Conservation (phyloP, 2,113 vertebrate species). For the Thamnophis sirtalis region DNA sequence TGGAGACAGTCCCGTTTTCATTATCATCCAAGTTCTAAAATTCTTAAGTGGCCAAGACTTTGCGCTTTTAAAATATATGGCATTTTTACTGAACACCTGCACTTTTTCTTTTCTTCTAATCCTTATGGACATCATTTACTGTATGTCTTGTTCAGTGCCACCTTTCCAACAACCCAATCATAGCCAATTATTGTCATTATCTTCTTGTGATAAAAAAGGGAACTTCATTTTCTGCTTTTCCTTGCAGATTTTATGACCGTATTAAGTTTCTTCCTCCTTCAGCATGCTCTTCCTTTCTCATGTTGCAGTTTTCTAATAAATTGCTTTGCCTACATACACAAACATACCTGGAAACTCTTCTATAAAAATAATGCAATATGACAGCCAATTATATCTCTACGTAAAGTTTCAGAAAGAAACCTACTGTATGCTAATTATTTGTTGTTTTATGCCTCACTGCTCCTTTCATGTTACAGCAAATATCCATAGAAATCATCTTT, state of each 20-base stretch:
- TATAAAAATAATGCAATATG: slow-evolving; percentile 19
- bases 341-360: not conserved
- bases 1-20: not conserved
- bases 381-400: slow-evolving; percentile 17
- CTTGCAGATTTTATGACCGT: not conserved
- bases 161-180: not conserved
- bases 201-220: not conserved
- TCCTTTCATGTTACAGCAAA: not conserved
- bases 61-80: not conserved
- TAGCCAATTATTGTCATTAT: not conserved
- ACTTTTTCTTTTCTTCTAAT: not conserved
- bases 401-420: not conserved
- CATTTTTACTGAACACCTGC: not conserved
- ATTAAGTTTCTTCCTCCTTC: not conserved
- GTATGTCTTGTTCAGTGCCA: not conserved
- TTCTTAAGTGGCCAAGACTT: not conserved
- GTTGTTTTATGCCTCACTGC: not conserved
- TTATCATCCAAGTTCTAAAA: not conserved
- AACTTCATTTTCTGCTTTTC: not conserved
- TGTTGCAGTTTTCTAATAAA: not conserved
- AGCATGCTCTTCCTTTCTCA: not conserved
- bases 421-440: slow-evolving; percentile 15
- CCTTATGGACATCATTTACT: not conserved
- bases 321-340: not conserved
- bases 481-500: slow-evolving; percentile 5